Conservation (phyloP, 1,140 invertebrate genomes). For the Cotesia chilonis region DNA sequence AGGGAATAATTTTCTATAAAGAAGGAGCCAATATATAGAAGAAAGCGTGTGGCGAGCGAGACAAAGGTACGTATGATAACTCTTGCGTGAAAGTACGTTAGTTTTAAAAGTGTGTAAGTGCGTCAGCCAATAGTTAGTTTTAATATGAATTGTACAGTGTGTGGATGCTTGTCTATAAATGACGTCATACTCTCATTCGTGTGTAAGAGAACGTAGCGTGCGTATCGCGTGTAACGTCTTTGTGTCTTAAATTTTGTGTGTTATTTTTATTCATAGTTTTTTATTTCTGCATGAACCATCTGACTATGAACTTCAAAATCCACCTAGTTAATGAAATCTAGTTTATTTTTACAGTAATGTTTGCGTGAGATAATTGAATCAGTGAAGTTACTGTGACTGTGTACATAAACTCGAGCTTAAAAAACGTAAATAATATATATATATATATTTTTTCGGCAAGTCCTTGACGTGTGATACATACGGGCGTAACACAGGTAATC, state of each 20-base stretch:
- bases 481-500: constrained; percentile 46
- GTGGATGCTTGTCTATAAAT: constrained; percentile 3
- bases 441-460: not conserved
- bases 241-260: not conserved
- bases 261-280: not conserved
- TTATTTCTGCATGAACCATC: not conserved
- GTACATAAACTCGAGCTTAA: no score
- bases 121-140: constrained; percentile 5
- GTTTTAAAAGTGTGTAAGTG: not conserved
- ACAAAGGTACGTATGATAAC: no score
- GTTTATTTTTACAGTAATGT: no score
- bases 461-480: constrained; percentile 5
- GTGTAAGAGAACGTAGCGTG: constrained; percentile 26
- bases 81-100: not conserved
- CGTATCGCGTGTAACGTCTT: constrained; percentile 5
- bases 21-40: no score
- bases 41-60: no score
- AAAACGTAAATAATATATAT: not conserved
- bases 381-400: no score
- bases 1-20: no score
- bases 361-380: no score
- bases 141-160: constrained; percentile 2
- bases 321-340: not conserved
- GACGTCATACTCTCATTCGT: constrained; percentile 27
- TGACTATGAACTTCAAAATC: not conserved